phyloP scores from a whole-genome alignment of 2,113 vertebrate genomes.

The Leucosticte australis region DNA sequence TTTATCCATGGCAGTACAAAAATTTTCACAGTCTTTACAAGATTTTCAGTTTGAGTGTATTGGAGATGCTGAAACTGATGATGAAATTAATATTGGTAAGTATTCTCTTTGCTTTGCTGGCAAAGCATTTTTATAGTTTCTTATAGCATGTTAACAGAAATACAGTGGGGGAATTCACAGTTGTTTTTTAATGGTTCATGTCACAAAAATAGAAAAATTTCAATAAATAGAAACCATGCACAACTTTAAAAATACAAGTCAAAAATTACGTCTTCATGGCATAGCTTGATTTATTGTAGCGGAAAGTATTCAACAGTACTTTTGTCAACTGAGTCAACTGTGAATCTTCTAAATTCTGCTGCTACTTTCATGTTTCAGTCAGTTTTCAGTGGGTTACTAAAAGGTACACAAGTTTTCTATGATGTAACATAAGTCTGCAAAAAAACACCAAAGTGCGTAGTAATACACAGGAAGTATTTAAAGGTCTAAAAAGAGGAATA shows the following conservation, averaged over 20 bases:
- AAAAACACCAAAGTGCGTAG: background rate
- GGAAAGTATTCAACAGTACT: background rate
- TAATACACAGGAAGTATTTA: background rate
- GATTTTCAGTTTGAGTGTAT: conserved; percentile 97
- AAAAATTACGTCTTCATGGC: background rate
- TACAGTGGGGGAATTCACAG: background rate
- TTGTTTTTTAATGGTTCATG: background rate
- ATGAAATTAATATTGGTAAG: conserved; percentile 96
- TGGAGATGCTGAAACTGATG: conserved; percentile 94
- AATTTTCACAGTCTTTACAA: conserved; percentile 92
- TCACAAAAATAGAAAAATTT: background rate
- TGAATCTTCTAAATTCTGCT: background rate
- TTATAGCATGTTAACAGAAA: background rate
- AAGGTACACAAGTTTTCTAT: background rate
- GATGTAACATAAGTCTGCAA: background rate
- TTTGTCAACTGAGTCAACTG: background rate
- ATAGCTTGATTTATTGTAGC: background rate
- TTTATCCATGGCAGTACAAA: conserved; percentile 91
- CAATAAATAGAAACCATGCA: background rate
- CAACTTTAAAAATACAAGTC: background rate
- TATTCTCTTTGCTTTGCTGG: background rate
- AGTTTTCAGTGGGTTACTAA: background rate
- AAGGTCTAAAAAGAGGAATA: background rate
- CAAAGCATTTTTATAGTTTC: background rate
- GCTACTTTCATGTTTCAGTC: background rate